Evolutionary conservation across 2,797 vertebrate genomes (phyloP).

Genomic region (Setipinna tenuifilis): DNA sequence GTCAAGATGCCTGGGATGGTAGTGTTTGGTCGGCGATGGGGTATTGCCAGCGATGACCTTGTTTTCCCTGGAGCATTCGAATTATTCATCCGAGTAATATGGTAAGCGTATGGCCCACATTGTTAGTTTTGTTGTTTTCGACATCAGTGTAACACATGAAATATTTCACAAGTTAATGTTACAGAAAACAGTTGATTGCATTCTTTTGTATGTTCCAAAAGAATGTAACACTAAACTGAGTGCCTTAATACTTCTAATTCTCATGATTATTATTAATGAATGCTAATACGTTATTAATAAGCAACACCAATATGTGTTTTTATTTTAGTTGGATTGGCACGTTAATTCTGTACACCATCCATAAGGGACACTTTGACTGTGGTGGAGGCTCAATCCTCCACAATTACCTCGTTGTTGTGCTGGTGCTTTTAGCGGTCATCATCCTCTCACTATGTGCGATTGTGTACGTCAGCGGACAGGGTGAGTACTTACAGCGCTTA

Average conservation of each 20-base stretch:
- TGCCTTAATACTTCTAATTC: too few relatives aligned
- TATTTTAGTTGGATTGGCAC: slow-evolving; percentile 87
- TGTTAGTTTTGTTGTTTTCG: neutral
- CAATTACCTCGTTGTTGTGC: slow-evolving; percentile 86
- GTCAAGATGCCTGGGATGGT: slow-evolving; percentile 86
- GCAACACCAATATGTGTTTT: neutral
- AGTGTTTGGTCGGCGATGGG: slow-evolving; percentile 90
- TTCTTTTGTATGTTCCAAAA: neutral
- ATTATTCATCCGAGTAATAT: slow-evolving; percentile 81
- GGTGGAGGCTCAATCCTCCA: slow-evolving; percentile 78
- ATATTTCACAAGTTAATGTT: too few relatives aligned
- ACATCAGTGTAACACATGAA: neutral
- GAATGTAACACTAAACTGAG: neutral
- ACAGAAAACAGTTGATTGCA: too few relatives aligned
- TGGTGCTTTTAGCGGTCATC: slow-evolving; percentile 83
- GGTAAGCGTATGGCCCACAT: slow-evolving; percentile 72
- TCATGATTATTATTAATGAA: too few relatives aligned
- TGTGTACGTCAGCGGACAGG: slow-evolving; percentile 90
- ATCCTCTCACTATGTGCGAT: slow-evolving; percentile 82
- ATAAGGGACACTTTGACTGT: slow-evolving; percentile 83
- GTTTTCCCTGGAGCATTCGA: slow-evolving; percentile 90
- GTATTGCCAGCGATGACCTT: slow-evolving; percentile 92
- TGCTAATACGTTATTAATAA: too few relatives aligned
- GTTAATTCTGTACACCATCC: slow-evolving; percentile 80
- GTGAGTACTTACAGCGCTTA: slow-evolving; percentile 64